Evolutionary conservation across 2,113 vertebrate species (phyloP), one percentile per base, ranked within the genome.

Genomic region (Lichenostomus cassidix): DNA sequence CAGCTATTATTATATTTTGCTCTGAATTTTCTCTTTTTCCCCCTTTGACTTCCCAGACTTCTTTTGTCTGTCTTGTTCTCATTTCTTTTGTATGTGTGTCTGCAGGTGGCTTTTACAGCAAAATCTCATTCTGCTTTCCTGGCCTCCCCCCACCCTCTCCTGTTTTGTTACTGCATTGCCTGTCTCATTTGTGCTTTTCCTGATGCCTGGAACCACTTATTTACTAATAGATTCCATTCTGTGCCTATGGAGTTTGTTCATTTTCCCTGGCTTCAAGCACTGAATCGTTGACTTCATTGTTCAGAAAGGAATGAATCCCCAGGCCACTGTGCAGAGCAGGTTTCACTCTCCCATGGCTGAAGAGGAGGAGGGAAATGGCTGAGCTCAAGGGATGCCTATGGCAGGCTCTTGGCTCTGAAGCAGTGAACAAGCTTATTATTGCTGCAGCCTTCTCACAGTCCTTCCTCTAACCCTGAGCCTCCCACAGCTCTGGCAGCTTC

Each of bases 11-110:
- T 95, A n/a, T 82, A 82, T 83, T 96, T 93, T 82, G 44, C 77
- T 92, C 74, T 73, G 86, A 84, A 55, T 91, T 87, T 82, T 65
- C 62, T 65, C n/a, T 62, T 84, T 79, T 27, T 6, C 1, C 35
- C 39, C 28, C 28, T 55, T 75, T 82, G 62, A 94, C 67, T 94
- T 94, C 46, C 46, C 74, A 86, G 65, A 85, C 39, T 83, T 78
- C 81, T 96, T 96, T 95, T 87, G 73, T 94, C 75, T 85, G 88
- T 94, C 93, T 85, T 93, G 78, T 88, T 95, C 93, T 86, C 56
- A 41, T 88, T 93, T 86, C 93, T 93, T 94, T 94, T 92, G 44
- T 94, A 44, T 63, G 31, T 56, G 56, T 89, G 76, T 87, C 93
- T 95, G 93, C 90, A 95, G 95, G 93, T 96, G 83, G 90, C 73